Conservation (phyloP, 1,140 invertebrate species). For the Argopecten irradians region DNA sequence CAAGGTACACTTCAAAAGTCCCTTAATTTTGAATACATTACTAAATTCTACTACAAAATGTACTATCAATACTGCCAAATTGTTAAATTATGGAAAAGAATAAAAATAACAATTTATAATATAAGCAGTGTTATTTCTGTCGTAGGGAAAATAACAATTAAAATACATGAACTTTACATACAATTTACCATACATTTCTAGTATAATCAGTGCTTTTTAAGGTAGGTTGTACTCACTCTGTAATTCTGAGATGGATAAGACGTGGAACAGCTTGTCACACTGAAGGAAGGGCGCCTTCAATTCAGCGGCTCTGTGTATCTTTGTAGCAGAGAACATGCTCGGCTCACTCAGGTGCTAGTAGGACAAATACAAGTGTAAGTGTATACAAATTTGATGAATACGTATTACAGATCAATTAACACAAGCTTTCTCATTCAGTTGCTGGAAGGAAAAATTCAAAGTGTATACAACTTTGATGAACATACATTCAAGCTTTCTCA, state of each 20-base stretch:
- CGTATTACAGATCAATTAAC: too few species aligned
- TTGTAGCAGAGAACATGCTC: constrained; percentile 70
- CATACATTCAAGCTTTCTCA: too few species aligned
- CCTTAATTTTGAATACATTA: too few species aligned
- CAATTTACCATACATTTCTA: background rate
- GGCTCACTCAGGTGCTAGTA: constrained; percentile 64
- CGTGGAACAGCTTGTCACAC: constrained; percentile 74
- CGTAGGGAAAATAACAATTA: background rate
- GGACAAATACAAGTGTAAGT: background rate
- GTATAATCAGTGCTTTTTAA: background rate
- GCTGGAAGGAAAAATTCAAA: background rate
- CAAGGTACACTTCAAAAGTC: too few species aligned
- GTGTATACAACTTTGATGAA: too few species aligned
- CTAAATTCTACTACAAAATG: too few species aligned
- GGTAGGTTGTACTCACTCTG: constrained; percentile 55
- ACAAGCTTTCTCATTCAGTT: too few species aligned
- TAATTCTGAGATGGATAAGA: constrained; percentile 71
- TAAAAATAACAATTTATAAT: too few species aligned
- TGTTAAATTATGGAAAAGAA: too few species aligned
- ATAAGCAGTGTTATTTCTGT: too few species aligned
- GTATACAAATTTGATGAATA: background rate
- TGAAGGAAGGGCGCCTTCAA: constrained; percentile 74
- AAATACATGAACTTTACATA: background rate
- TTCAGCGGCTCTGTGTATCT: constrained; percentile 68
- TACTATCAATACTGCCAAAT: too few species aligned